A percentile compares a stretch with the other conserved stretches of the same genome.
Conservation (phyloP, 64 coral and sea anemone species). For the Stichodactyla mertensii region DNA sequence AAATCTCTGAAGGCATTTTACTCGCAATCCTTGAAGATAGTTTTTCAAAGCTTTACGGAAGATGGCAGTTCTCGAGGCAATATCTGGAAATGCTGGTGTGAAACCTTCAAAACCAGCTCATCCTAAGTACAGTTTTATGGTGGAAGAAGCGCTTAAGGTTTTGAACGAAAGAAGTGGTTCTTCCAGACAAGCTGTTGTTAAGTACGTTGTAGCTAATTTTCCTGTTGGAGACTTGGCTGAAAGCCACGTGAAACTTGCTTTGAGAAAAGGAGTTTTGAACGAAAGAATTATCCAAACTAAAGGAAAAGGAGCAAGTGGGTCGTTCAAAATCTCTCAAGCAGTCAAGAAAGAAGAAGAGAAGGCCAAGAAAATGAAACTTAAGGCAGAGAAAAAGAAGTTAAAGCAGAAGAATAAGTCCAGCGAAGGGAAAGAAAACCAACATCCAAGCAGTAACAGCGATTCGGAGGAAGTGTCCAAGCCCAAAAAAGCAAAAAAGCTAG, state of each 20-base stretch:
- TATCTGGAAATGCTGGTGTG: slow-evolving; percentile 8
- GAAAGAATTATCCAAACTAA: slow-evolving; percentile 68
- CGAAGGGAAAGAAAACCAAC: slow-evolving; percentile 46
- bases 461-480: slow-evolving; percentile 17
- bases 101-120: slow-evolving; percentile 42
- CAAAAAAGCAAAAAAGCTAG: slow-evolving; percentile 27
- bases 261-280: slow-evolving; percentile 49
- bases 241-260: slow-evolving; percentile 58
- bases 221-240: slow-evolving; percentile 45
- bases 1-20: not conserved
- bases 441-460: not conserved
- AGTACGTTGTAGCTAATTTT: slow-evolving; percentile 70
- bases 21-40: not conserved
- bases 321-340: slow-evolving; percentile 73
- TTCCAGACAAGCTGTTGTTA: slow-evolving; percentile 74
- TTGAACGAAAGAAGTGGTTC: slow-evolving; percentile 78
- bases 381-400: slow-evolving; percentile 45
- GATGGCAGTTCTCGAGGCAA: slow-evolving; percentile 8
- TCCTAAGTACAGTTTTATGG: slow-evolving; percentile 80
- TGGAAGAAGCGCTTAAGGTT: slow-evolving; percentile 73
- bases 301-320: slow-evolving; percentile 70
- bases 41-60: not conserved
- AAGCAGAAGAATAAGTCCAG: not conserved
- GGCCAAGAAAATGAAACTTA: slow-evolving; percentile 39
- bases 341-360: slow-evolving; percentile 74